Evolutionary conservation across 2,113 vertebrate genomes (phyloP).

Genomic region (Hemichromis elongatus): DNA sequence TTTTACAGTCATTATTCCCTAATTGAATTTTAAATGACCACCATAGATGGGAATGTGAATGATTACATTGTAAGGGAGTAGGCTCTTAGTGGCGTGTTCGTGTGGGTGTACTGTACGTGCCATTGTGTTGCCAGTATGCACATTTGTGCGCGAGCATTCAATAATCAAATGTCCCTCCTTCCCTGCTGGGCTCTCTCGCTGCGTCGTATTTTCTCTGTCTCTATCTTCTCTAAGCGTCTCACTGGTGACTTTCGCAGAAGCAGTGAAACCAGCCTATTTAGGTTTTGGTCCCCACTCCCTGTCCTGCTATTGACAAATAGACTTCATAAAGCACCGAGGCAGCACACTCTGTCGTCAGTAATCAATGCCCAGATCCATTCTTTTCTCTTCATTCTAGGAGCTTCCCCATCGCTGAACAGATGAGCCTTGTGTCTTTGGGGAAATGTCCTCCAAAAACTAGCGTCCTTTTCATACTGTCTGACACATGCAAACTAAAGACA

Average conservation of each 20-base stretch:
- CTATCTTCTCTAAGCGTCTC: not conserved
- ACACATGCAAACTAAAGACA: slow-evolving; percentile 33
- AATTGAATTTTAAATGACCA: slow-evolving; percentile 64
- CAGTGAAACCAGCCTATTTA: slow-evolving; percentile 50
- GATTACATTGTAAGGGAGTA: slow-evolving; percentile 30
- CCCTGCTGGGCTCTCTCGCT: not conserved
- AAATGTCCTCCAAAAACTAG: slow-evolving; percentile 49
- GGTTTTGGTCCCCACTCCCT: slow-evolving; percentile 23
- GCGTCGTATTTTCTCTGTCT: not conserved
- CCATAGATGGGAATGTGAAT: slow-evolving; percentile 23
- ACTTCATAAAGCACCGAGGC: slow-evolving; percentile 71
- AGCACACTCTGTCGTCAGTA: slow-evolving; percentile 61
- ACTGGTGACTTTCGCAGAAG: slow-evolving; percentile 18
- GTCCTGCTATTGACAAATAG: slow-evolving; percentile 69
- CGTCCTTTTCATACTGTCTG: slow-evolving; percentile 35
- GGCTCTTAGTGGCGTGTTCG: not conserved
- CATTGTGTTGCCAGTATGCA: not conserved
- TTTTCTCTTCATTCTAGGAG: slow-evolving; percentile 55
- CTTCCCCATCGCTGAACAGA: slow-evolving; percentile 31
- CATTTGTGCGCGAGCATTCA: not conserved
- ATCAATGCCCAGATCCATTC: slow-evolving; percentile 68
- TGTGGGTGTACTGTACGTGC: not conserved
- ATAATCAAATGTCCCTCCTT: slow-evolving; percentile 31
- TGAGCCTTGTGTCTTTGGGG: slow-evolving; percentile 29
- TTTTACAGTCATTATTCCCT: slow-evolving; percentile 46